Base-by-base conservation (phyloP, 2,113 vertebrate genomes). In the Callaeas wilsoni region DNA sequence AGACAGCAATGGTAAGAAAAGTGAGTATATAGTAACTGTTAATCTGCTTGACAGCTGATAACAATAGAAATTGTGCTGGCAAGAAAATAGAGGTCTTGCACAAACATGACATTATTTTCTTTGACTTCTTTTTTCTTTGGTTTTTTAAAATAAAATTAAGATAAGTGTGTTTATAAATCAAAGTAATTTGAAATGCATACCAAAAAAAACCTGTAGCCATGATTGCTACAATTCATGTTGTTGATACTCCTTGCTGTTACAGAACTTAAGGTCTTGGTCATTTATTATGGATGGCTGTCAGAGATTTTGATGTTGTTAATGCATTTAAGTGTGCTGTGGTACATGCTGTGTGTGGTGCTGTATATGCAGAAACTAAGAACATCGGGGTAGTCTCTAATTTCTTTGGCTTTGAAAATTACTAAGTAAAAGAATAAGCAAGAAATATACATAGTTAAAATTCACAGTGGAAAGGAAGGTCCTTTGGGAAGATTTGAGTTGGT, bases 21-120 rank as follows among this genome's bases (percentile, higher is more conserved):
- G 65, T 41, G 63, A 68, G 50, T 71, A n/a, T 89, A 29, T 84
- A 88, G 53, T 86, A 85, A 90, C 71, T 95, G 73, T 94, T 95
- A 93, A 96, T 96, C 42, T 53, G 56, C 70, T 87, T 87, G 79
- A 96, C 80, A 95, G 57, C 77, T 89, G 83, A 90, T 90, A 81
- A 60, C 74, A 70, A 33, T 85, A 77, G 77, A 88, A 90, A 87
- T 94, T 87, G 32, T 35, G 8, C 73, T 83, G 49, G 76, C 49
- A 76, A 62, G 74, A 78, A 96, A 83, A 69, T 29, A 86, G 59
- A 75, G 35, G 59, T 88, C 60, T 90, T 91, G 60, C 76, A 79
- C 29, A 74, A 96, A 78, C 57, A 42, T 30, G 33, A 52, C 33
- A 12, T 71, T 90, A 79, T 94, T 88, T 94, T 74, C 64, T 83